Percentiles rank a stretch among this genome's conserved stretches.
These are phyloP conservation scores for Argyresthia goedartella DNA, from an alignment of 2,888 invertebrate genomes.

Conservation along the genomic window DNA sequence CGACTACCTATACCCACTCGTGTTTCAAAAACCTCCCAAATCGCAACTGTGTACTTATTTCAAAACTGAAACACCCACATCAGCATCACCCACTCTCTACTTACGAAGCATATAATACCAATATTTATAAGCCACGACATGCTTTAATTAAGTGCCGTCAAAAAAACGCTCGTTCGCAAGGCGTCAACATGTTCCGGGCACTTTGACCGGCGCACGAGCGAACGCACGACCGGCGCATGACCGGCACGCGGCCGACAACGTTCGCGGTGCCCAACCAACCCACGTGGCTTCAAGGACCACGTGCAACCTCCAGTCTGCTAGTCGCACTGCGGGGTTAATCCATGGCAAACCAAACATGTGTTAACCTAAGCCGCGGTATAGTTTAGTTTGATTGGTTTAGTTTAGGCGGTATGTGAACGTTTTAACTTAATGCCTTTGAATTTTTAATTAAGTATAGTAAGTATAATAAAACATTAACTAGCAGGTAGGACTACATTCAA, in stretches of 20 bases:
- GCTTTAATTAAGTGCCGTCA: constrained; percentile 62
- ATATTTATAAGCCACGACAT: constrained; percentile 33
- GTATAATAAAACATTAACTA: no score
- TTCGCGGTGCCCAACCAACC: constrained; percentile 21
- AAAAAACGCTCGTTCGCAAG: constrained; percentile 32
- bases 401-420: no score
- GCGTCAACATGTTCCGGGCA: constrained; percentile 38
- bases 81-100: not conserved
- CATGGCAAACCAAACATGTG: no score
- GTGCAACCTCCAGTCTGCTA: not conserved
- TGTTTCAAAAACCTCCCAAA: no score
- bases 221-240: constrained; percentile 3
- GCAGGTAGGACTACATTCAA: no score
- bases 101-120: constrained; percentile 15
- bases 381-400: no score
- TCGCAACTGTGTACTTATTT: no score
- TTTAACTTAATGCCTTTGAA: not conserved
- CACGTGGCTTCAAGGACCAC: constrained; percentile 23
- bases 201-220: constrained; percentile 34
- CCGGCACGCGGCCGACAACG: constrained; percentile 30
- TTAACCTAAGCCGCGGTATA: no score
- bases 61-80: no score
- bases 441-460: no score
- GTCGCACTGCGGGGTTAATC: not conserved
- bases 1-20: no score